A percentile compares a stretch with the other conserved stretches of the same genome.
Conservation (phyloP, 2,888 invertebrate genomes). For the Frankliniella fusca region DNA sequence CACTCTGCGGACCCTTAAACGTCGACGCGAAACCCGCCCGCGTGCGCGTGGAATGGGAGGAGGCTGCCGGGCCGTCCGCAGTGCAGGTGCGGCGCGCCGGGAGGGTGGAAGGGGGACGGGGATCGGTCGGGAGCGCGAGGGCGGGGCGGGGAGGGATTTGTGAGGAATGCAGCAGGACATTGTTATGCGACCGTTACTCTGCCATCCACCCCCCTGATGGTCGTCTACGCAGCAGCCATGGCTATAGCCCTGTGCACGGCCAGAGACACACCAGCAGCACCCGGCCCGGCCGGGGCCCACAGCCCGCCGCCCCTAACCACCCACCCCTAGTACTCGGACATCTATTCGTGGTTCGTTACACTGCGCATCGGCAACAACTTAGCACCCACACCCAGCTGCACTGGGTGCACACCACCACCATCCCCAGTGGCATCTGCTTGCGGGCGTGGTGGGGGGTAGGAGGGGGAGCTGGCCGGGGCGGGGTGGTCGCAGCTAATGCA, state of each 20-base stretch:
- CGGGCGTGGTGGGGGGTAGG: background rate
- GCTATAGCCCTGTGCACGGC: too few species aligned
- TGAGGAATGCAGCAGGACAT: background rate
- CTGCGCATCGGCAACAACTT: background rate
- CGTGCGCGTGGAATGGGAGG: too few species aligned
- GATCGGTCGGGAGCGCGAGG: too few species aligned
- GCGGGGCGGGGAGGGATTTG: background rate
- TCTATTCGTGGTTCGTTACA: constrained; percentile 1
- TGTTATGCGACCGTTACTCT: background rate
- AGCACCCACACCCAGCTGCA: background rate
- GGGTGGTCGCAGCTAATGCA: too few species aligned
- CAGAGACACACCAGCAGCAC: constrained; percentile 31
- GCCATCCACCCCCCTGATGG: too few species aligned
- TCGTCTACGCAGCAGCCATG: too few species aligned
- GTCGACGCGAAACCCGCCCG: too few species aligned
- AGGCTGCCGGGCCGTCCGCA: too few species aligned
- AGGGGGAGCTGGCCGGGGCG: background rate
- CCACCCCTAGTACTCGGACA: background rate
- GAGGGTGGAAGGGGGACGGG: too few species aligned
- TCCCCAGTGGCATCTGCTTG: background rate
- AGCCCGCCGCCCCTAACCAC: constrained; percentile 3
- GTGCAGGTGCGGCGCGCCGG: too few species aligned
- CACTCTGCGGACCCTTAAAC: too few species aligned
- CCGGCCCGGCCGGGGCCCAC: constrained; percentile 18
- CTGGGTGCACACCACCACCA: background rate